phyloP scores from a whole-genome alignment of 2,888 invertebrate species.

The Xestobium rufovillosum region DNA sequence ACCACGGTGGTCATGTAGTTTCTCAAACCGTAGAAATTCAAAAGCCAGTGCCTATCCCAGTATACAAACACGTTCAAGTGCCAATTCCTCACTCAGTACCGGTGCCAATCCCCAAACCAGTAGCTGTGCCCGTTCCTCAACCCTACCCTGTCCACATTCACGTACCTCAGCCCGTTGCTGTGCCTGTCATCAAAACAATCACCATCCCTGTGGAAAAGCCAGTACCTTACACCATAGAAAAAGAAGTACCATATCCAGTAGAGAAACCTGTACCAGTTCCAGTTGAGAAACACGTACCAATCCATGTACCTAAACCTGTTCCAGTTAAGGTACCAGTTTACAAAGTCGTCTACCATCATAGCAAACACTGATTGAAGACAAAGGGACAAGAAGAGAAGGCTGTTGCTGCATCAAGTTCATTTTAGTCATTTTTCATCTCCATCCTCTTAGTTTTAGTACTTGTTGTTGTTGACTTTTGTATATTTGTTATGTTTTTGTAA shows the following conservation, averaged over 20 bases:
- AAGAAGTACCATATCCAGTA: conserved; percentile 55
- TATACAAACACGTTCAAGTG: conserved; percentile 46
- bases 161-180: conserved; percentile 59
- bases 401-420: conserved; percentile 24
- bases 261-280: conserved; percentile 63
- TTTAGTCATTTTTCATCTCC: conserved; percentile 15
- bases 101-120: conserved; percentile 60
- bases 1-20: conserved; percentile 36
- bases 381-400: conserved; percentile 28
- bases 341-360: conserved; percentile 63
- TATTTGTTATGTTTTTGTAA: conserved; percentile 1
- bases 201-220: conserved; percentile 65
- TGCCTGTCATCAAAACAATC: conserved; percentile 61
- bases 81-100: conserved; percentile 46
- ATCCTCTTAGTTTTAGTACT: conserved; percentile 12
- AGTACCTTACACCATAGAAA: conserved; percentile 64
- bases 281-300: conserved; percentile 59
- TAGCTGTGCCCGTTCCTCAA: conserved; percentile 60
- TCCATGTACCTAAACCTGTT: conserved; percentile 60
- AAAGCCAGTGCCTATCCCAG: conserved; percentile 52
- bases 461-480: conserved; percentile 12
- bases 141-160: conserved; percentile 63
- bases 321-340: conserved; percentile 66
- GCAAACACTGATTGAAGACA: conserved; percentile 47
- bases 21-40: conserved; percentile 60